Conservation (phyloP, 2,888 invertebrate genomes). For the Hedychridium roseum region DNA sequence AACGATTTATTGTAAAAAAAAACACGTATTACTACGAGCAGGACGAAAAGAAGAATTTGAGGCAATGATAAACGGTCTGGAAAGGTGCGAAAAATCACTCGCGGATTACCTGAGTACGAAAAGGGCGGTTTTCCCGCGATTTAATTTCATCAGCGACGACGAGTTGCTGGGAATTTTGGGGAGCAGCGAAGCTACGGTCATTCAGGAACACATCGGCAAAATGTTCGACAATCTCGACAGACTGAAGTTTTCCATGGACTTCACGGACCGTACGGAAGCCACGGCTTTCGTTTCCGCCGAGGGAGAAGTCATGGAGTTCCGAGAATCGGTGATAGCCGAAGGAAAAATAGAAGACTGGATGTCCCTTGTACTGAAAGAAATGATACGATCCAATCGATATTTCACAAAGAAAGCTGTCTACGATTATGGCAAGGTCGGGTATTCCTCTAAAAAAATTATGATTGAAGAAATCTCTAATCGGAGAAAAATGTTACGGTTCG, state of each 20-base stretch:
- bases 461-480: no score
- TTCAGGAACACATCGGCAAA: conserved; percentile 95
- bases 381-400: conserved; percentile 83
- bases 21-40: no score
- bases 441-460: no score
- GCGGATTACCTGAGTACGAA: conserved; percentile 91
- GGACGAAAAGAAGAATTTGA: conserved; percentile 82
- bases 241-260: conserved; percentile 74
- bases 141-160: conserved; percentile 94
- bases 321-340: conserved; percentile 74
- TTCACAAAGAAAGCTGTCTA: conserved; percentile 88
- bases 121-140: conserved; percentile 86
- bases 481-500: no score
- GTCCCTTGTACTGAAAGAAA: conserved; percentile 84
- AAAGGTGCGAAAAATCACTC: conserved; percentile 90
- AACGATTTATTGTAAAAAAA: no score
- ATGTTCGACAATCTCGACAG: conserved; percentile 93
- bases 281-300: conserved; percentile 89
- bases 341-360: conserved; percentile 94
- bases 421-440: conserved; percentile 84
- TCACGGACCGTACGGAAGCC: conserved; percentile 73
- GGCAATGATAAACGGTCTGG: conserved; percentile 77
- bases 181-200: conserved; percentile 81
- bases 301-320: conserved; percentile 87
- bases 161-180: conserved; percentile 90